These are phyloP conservation scores for Eulithis testata DNA, from an alignment of 2,888 invertebrate species.

Conservation along the genomic window DNA sequence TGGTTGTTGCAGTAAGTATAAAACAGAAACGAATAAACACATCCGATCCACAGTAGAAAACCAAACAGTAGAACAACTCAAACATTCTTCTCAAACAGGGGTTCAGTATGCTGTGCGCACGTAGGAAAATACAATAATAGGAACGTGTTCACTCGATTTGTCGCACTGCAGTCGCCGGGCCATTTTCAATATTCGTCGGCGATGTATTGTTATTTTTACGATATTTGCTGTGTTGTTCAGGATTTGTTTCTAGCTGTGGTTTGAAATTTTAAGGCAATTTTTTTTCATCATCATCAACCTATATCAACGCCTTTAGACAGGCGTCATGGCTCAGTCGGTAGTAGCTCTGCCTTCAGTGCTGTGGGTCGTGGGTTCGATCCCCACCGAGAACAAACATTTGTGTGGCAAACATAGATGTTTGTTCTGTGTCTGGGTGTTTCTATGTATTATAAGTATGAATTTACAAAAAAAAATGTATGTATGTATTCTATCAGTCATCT, in stretches of 20 bases:
- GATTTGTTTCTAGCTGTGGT: conserved; percentile 17
- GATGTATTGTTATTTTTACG: conserved; percentile 39
- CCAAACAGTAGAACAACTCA: conserved; percentile 27
- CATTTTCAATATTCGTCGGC: conserved; percentile 65
- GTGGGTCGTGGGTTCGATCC: too few species aligned
- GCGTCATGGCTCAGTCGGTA: too few species aligned
- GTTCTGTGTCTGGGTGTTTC: too few species aligned
- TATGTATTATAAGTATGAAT: too few species aligned
- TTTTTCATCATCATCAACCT: too few species aligned
- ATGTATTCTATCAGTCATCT: too few species aligned
- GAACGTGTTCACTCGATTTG: conserved; percentile 76
- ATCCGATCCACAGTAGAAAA: conserved; percentile 24
- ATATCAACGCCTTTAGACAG: too few species aligned
- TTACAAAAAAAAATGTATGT: too few species aligned
- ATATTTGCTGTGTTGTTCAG: conserved; percentile 18
- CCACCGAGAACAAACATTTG: too few species aligned
- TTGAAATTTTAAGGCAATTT: not conserved
- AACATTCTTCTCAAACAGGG: conserved; percentile 25
- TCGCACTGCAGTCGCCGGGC: conserved; percentile 72
- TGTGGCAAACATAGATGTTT: too few species aligned
- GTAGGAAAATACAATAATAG: conserved; percentile 69
- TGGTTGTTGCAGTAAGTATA: not conserved
- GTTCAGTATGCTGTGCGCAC: conserved; percentile 58
- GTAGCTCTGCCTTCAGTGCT: too few species aligned
- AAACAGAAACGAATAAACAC: not conserved